Base-by-base conservation (phyloP, 2,113 vertebrate genomes). In the Anguilla rostrata region DNA sequence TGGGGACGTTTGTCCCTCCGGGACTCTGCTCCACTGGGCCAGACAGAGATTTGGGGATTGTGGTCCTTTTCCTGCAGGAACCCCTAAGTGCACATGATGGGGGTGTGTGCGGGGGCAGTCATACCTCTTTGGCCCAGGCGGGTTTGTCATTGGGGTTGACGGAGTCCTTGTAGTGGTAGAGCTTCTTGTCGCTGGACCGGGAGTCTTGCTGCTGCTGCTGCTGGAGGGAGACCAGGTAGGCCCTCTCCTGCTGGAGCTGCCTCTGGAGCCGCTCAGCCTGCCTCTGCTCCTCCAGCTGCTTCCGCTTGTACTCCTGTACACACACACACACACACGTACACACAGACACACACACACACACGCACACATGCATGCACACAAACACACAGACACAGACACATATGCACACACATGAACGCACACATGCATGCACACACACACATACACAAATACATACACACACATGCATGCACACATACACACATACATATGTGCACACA, bases 161-260 rank as follows among this genome's bases (percentile, higher is more conserved):
- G 79, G 98, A 97, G 91, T 99, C 98, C 82, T 99, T 99, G 94
- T 99, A 99, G 93, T 99, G 98, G 93, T 99, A 99, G 40, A 99
- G 96, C 26, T 99, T 99, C 94, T 99, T 99, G 91, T 99, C 98
- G 0, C 95, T 93, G 0, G 97, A 96, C 2, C 98, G 95, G 87
- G 96, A 94, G 39, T 97, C 94, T 87, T 97, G 96, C 86, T 97
- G 97, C 90, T 97, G 97, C 91, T 98, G 96, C 87, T 96, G 97
- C 88, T 97, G 97, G 39, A 99, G 95, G 4, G 98, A 99, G 43
- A 99, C 98, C 92, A 99, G 94, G 90, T 98, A 99, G 57, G 98
- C 98, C 22, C 98, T 87, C 89, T 99, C 98, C 92, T 99, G 98
- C 93, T 99, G 98, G 43, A 99, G 94, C 92, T 99, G 98, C 88